A percentile compares a stretch with the other conserved stretches of the same genome.
Evolutionary conservation across 23 tunicate genomes (phyloP).

Genomic region (Clavelina lepadiformis): DNA sequence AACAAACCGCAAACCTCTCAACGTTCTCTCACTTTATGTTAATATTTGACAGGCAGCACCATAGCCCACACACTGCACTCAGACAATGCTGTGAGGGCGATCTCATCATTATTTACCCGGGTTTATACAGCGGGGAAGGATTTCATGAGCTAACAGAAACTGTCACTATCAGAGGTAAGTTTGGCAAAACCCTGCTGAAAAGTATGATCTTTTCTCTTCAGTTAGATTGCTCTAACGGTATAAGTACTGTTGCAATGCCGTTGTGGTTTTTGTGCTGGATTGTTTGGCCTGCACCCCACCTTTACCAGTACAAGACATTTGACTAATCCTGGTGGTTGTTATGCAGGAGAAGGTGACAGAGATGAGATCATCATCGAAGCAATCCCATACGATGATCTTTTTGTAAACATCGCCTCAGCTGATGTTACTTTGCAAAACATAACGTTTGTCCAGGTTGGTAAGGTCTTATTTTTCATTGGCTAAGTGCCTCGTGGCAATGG

Average conservation of each 20-base stretch:
- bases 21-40: too few relatives aligned
- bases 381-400: constrained; percentile 64
- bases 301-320: too few relatives aligned
- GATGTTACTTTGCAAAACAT: constrained; percentile 69
- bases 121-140: constrained; percentile 82
- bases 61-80: constrained; percentile 64
- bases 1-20: too few relatives aligned
- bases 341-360: constrained; percentile 77
- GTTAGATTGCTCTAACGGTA: background rate
- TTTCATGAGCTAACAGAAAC: constrained; percentile 93
- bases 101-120: constrained; percentile 70
- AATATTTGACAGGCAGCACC: constrained; percentile 94
- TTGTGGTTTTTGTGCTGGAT: too few relatives aligned
- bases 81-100: constrained; percentile 81
- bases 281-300: too few relatives aligned
- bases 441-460: constrained; percentile 70
- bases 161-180: constrained; percentile 73
- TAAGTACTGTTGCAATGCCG: background rate
- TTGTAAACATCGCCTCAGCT: constrained; percentile 68
- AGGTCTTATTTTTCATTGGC: background rate
- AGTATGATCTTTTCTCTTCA: background rate
- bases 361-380: constrained; percentile 84
- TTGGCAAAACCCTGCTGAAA: constrained; percentile 1
- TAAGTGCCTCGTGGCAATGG: too few relatives aligned
- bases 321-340: too few relatives aligned